These are phyloP conservation scores for Sitophilus oryzae DNA, from an alignment of 1,140 invertebrate genomes.

Conservation along the genomic window DNA sequence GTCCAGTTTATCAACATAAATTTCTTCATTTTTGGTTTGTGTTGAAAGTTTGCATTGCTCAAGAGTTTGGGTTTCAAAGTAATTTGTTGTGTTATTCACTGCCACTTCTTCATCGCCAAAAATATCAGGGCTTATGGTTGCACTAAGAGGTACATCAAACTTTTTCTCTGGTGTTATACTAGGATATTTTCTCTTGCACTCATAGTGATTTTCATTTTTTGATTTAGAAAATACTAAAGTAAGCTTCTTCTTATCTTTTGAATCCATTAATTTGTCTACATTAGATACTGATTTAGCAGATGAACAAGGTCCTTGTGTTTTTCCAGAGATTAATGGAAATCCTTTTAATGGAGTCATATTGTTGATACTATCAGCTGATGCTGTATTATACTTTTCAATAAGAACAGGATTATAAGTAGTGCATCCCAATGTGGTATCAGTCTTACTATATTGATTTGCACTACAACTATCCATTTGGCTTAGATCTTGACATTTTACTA, in stretches of 20 bases:
- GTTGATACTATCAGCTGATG: not conserved
- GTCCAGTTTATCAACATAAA: conserved; percentile 35
- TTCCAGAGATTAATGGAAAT: not conserved
- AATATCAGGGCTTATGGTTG: conserved; percentile 48
- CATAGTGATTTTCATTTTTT: conserved; percentile 25
- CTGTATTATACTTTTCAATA: not conserved
- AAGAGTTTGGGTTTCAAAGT: conserved; percentile 2
- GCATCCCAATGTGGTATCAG: not conserved
- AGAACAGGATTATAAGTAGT: not conserved
- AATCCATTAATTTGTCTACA: not conserved
- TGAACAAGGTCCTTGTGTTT: not conserved
- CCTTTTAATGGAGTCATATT: not conserved
- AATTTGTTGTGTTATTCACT: not conserved
- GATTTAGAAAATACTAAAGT: conserved; percentile 28
- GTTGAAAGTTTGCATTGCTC: not conserved
- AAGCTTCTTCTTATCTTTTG: conserved; percentile 16
- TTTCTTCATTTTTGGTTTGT: conserved; percentile 24
- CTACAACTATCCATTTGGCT: not conserved
- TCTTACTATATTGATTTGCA: not conserved
- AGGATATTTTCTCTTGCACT: conserved; percentile 23
- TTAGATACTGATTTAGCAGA: not conserved
- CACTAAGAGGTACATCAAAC: conserved; percentile 24
- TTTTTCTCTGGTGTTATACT: conserved; percentile 30
- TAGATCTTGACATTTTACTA: not conserved
- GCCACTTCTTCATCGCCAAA: conserved; percentile 47